Base-by-base conservation (phyloP, 2,797 vertebrate genomes). In the Sphaeramia orbicularis region DNA sequence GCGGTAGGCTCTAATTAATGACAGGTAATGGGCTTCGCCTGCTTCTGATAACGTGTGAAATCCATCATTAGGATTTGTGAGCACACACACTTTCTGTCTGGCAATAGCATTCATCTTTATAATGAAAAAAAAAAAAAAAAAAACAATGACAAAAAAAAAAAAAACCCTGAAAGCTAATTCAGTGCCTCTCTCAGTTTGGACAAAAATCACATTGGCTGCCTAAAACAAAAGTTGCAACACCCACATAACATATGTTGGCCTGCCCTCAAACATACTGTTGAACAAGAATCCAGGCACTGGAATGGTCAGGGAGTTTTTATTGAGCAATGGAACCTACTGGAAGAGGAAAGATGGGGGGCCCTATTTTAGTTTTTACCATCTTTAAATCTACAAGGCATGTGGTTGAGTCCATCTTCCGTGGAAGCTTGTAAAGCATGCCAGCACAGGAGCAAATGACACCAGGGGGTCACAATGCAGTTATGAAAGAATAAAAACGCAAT, bases 401-500 rank as follows among this genome's bases (percentile, higher is more conserved):
- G 21, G 66, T 42, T 62, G 48, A 77, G 56, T 65, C 58, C 4
- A 6, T 74, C 63, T 65, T 78, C 56, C 12, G 55, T 58, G 15
- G 57, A 59, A 21, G 47, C 51, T 62, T 66, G 74, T 77, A 84
- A 88, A 75, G 41, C 51, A 61, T 40, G 40, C 54, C 41, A 64
- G 44, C 63, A 68, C 51, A 58, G 72, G 53, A 83, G 73, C 64
- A 56, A 63, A 64, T 52, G 49, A 83, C 18, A 76, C 37, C 67
- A 65, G 68, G 81, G 81, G 82, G 81, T 90, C 84, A 84, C 43
- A 74, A 80, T 58, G 63, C 71, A 75, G 79, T 85, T 85, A 89
- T 85, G 76, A 89, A 71, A 61, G 61, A 85, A 87, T 64, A 81
- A 76, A 87, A 77, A 76, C 55, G 75, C 71, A 85, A 85, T 89